Evolutionary conservation across 1,140 invertebrate species (phyloP).

Genomic region (Pseudachorutes palmiensis): DNA sequence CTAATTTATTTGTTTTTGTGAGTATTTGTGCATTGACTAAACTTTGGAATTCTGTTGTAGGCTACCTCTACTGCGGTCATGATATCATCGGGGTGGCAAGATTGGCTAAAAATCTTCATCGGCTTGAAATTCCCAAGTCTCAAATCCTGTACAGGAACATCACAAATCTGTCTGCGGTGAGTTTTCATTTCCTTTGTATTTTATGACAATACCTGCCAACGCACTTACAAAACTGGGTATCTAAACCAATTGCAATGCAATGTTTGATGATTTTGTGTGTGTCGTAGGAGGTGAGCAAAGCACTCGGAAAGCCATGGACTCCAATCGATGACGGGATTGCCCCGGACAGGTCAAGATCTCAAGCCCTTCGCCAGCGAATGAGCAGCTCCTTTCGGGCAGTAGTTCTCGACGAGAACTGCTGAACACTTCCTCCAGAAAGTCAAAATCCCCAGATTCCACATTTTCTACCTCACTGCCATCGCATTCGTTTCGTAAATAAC

Average conservation of each 20-base stretch:
- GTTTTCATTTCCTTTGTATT: slow-evolving; percentile 11
- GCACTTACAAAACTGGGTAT: slow-evolving; percentile 2
- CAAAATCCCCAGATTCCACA: slow-evolving; percentile 1
- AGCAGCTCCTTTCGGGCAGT: neutral
- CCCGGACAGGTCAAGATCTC: neutral
- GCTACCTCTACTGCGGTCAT: slow-evolving; percentile 25
- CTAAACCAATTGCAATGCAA: slow-evolving; percentile 3
- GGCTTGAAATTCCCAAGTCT: slow-evolving; percentile 27
- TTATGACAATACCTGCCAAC: neutral
- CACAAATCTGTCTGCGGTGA: slow-evolving; percentile 17
- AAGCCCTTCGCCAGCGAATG: neutral
- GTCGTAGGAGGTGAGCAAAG: slow-evolving; percentile 31
- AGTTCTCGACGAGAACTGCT: neutral
- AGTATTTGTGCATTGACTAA: too few species aligned
- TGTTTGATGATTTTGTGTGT: slow-evolving; percentile 10
- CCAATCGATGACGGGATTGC: slow-evolving; percentile 4
- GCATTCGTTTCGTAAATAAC: neutral
- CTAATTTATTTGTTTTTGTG: slow-evolving; percentile 15
- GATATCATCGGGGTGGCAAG: slow-evolving; percentile 31
- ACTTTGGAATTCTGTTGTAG: too few species aligned
- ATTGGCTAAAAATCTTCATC: slow-evolving; percentile 16
- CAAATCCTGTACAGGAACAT: slow-evolving; percentile 23
- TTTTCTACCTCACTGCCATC: slow-evolving; percentile 12
- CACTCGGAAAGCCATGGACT: slow-evolving; percentile 23
- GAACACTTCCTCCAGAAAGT: neutral